Conservation (phyloP, 2,888 invertebrate genomes). For the Scrobipalpa costella region DNA sequence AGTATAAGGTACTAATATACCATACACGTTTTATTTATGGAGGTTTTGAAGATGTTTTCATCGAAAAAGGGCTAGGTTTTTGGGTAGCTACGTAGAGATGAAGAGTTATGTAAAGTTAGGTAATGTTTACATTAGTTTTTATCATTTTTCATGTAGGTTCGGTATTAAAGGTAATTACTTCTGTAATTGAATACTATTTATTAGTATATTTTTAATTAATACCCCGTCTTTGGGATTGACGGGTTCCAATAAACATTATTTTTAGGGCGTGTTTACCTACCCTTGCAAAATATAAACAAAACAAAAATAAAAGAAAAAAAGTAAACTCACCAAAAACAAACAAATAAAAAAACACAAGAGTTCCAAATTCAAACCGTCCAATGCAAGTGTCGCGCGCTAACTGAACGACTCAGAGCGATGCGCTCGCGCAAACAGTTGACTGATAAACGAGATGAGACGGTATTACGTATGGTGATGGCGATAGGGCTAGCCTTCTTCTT, state of each 20-base stretch:
- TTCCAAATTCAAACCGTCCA: slow-evolving; percentile 4
- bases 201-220: too few species aligned
- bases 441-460: slow-evolving; percentile 23
- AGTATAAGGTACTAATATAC: neutral
- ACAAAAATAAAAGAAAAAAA: neutral
- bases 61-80: neutral
- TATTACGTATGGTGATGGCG: slow-evolving; percentile 11
- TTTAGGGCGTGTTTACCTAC: too few species aligned
- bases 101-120: neutral
- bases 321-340: neutral
- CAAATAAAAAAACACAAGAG: neutral
- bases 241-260: too few species aligned
- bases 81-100: neutral
- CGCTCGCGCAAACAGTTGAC: slow-evolving; percentile 3
- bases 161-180: neutral
- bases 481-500: too few species aligned
- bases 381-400: neutral
- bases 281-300: too few species aligned
- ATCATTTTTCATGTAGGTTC: neutral
- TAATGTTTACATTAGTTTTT: neutral
- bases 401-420: neutral
- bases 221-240: too few species aligned
- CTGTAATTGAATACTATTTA: too few species aligned
- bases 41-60: neutral
- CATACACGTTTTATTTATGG: neutral